These are phyloP conservation scores for Drosophila dives DNA, from an alignment of 2,888 invertebrate species.

Conservation along the genomic window DNA sequence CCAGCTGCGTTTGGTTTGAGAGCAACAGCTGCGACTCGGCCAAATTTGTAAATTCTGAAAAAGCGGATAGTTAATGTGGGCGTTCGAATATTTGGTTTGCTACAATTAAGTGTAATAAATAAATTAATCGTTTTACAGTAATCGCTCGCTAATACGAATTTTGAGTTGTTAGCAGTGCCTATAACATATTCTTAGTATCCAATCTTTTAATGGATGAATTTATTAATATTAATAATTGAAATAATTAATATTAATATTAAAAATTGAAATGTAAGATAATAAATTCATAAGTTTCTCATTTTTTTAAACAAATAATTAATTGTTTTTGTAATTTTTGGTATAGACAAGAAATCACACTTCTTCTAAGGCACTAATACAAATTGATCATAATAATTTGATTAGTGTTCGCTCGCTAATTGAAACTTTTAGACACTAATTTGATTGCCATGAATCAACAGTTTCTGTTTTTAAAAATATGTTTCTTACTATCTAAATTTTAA, in stretches of 20 bases:
- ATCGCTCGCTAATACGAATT: background rate
- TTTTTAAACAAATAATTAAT: background rate
- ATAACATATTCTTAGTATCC: background rate
- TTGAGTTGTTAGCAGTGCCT: background rate
- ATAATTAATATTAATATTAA: background rate
- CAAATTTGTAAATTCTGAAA: constrained; percentile 56
- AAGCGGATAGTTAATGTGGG: constrained; percentile 34
- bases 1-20: constrained; percentile 31
- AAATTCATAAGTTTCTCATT: background rate
- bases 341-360: background rate
- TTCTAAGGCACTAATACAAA: background rate
- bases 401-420: background rate
- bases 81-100: constrained; percentile 16
- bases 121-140: background rate
- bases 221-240: background rate
- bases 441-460: background rate
- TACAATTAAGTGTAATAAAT: background rate
- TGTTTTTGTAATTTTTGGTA: background rate
- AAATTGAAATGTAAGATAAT: background rate
- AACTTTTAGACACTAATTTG: background rate
- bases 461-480: background rate
- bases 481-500: background rate
- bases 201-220: background rate
- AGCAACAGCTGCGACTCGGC: constrained; percentile 53
- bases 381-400: background rate